phyloP scores from a whole-genome alignment of 2,888 invertebrate genomes.

The Micropterix aruncella region DNA sequence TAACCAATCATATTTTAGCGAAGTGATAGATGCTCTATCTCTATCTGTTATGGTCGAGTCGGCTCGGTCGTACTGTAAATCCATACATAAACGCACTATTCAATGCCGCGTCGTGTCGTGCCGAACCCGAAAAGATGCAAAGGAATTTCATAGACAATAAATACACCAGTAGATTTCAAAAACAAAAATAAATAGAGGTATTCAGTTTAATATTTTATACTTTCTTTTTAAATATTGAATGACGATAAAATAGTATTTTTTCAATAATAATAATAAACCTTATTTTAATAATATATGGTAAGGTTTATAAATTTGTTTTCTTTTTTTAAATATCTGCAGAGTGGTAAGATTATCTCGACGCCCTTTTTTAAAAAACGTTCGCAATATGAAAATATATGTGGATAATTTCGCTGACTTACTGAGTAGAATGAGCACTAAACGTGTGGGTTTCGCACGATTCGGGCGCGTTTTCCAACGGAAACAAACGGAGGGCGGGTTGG shows the following conservation, averaged over 20 bases:
- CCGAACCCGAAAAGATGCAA: too few species aligned
- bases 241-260: conserved; percentile 10
- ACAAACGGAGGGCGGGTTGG: conserved; percentile 26
- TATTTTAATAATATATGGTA: conserved; percentile 20
- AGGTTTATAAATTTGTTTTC: conserved; percentile 38
- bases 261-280: conserved; percentile 3
- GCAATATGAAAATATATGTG: conserved; percentile 50
- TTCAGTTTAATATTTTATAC: conserved; percentile 11
- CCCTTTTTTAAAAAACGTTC: conserved; percentile 45
- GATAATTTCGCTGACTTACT: conserved; percentile 39
- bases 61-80: too few species aligned
- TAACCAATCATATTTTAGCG: too few species aligned
- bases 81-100: too few species aligned
- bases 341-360: conserved; percentile 36
- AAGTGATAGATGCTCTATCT: too few species aligned
- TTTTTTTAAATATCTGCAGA: conserved; percentile 14
- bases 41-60: too few species aligned
- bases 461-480: conserved; percentile 21
- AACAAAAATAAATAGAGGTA: conserved; percentile 13
- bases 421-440: conserved; percentile 2
- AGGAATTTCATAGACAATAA: conserved; percentile 7
- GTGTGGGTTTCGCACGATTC: background rate
- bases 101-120: too few species aligned
- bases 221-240: conserved; percentile 10
- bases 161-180: conserved; percentile 6